Conservation (phyloP, 2,113 vertebrate genomes). For the Hassar affinis region DNA sequence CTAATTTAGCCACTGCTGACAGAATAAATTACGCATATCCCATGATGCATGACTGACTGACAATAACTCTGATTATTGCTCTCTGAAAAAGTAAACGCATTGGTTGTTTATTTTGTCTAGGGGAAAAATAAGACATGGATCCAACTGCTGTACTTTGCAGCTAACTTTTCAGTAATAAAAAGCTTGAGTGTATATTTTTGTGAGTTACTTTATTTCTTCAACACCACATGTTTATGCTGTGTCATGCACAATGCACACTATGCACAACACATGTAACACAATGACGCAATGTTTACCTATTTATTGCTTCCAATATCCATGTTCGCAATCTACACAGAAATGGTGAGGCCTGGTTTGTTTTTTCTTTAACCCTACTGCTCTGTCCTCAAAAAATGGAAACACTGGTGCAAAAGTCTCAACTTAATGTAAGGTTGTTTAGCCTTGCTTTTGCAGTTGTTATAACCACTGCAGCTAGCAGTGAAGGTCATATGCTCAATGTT, state of each 20-base stretch:
- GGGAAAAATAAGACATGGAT: background rate
- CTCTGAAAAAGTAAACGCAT: constrained; percentile 31
- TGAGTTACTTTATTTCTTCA: background rate
- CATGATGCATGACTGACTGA: constrained; percentile 42
- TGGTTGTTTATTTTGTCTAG: background rate
- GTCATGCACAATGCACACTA: background rate
- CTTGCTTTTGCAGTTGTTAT: background rate
- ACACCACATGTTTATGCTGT: background rate
- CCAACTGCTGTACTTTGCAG: background rate
- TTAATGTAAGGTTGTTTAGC: background rate
- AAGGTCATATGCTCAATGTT: no score
- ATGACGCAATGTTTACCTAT: no score
- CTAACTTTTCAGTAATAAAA: background rate
- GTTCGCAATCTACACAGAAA: background rate
- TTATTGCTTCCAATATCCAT: background rate
- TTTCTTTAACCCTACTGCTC: background rate
- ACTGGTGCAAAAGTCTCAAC: background rate
- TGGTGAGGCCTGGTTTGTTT: background rate
- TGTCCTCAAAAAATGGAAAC: background rate
- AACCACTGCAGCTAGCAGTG: no score
- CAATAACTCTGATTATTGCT: constrained; percentile 36
- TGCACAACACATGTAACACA: background rate
- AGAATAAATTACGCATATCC: constrained; percentile 41
- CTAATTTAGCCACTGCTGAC: constrained; percentile 44
- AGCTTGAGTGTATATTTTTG: background rate